Evolutionary conservation across 64 coral and sea anemone genomes (phyloP), one percentile per base, ranked within the genome.

Genomic region (Pachyseris speciosa): DNA sequence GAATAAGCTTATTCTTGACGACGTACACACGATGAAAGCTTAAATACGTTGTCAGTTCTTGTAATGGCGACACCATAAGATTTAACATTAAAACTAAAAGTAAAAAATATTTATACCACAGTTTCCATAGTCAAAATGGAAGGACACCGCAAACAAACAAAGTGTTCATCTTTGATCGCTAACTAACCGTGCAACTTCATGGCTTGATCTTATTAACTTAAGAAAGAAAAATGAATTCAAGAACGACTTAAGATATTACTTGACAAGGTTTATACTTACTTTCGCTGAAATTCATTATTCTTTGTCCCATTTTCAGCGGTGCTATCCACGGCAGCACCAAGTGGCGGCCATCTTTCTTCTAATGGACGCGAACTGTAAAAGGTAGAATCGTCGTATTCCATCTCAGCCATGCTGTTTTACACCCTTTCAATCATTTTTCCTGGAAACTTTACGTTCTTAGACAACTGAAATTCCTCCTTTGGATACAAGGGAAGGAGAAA

Each of bases 311-410:
- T 81, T 81, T 81, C 77, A n/a, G 77, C 77, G 55, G 37, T 59
- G 40, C 63, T 81, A 38, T 90, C 87, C 41, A 69, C 36, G 33
- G 95, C 95, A 36, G 95, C 95, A 44, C 95, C 95, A 24, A 96
- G 64, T 13, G 95, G 95, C 81, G 95, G 95, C 95, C 95, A 96
- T 96, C 95, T 96, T 96, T 96, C 95, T 77, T 96, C 95, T 43
- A 96, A 58, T 7, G 95, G 95, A 72, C 95, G 78, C 30, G 89
- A 88, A 9, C 80, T 72, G 74, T 92, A 96, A 67, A 93, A 31
- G 11, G 83, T 74, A 9, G 90, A 86, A 86, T 93, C 91, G 50
- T 96, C 95, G 81, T 71, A 96, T 79, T 96, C 95, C 70, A 75
- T 93, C 9, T 93, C 95, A 5, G 91, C 90, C 95, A 96, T 96